Conservation (phyloP, 2,888 invertebrate species). For the Aradus depressus region DNA sequence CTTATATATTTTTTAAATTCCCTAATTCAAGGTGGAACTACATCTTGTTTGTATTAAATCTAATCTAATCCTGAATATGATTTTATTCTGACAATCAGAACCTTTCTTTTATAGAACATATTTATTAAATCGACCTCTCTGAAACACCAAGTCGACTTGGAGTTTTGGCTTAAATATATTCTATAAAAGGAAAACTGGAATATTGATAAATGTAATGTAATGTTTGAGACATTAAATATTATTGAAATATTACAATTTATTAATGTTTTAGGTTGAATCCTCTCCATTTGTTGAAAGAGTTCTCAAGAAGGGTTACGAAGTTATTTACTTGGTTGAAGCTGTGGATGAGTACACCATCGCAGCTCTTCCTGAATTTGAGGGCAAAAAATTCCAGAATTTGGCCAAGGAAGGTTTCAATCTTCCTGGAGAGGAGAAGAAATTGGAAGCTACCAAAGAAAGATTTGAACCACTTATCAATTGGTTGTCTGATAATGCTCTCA, state of each 20-base stretch:
- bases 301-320: conserved; percentile 86
- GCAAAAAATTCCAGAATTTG: conserved; percentile 98
- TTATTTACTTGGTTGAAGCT: conserved; percentile 86
- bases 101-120: no score
- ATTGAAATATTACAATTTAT: neutral
- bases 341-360: conserved; percentile 97
- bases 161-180: no score
- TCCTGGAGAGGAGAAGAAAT: conserved; percentile 63
- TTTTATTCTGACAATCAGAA: no score
- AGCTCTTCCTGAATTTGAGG: conserved; percentile 93
- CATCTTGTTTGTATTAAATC: no score
- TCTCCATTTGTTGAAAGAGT: conserved; percentile 95
- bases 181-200: no score
- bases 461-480: conserved; percentile 86
- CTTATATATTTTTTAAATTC: neutral
- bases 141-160: no score
- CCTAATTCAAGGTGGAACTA: no score
- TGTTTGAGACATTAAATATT: neutral
- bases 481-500: conserved; percentile 71
- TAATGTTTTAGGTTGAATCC: conserved; percentile 50
- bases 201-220: no score
- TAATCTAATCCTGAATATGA: no score
- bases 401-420: conserved; percentile 95
- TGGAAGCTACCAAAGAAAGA: conserved; percentile 61
- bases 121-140: no score